A percentile compares a stretch with the other conserved stretches of the same genome.
Evolutionary conservation across 1,140 invertebrate genomes (phyloP).

Genomic region (Bemisia tabaci): DNA sequence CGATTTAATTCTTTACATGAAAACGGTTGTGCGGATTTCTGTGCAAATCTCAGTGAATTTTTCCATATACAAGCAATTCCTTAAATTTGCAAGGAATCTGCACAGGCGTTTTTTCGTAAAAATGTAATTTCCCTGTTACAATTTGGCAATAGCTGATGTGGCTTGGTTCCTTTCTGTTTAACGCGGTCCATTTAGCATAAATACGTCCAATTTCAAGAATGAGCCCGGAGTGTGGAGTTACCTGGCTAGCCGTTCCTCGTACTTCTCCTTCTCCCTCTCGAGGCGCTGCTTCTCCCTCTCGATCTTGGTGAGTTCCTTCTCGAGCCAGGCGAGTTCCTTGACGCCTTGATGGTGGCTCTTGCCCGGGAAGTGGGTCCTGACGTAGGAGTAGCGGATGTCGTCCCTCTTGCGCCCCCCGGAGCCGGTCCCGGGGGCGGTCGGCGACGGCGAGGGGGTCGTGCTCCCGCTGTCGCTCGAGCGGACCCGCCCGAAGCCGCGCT

Average conservation of each 20-base stretch:
- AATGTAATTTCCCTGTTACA: too few relatives aligned
- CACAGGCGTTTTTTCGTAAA: too few relatives aligned
- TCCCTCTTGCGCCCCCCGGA: neutral
- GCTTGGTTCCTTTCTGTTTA: too few relatives aligned
- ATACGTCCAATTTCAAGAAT: too few relatives aligned
- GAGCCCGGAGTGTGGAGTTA: too few relatives aligned
- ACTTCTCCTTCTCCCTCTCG: slow-evolving; percentile 43
- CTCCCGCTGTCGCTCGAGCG: slow-evolving; percentile 14
- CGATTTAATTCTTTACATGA: too few relatives aligned
- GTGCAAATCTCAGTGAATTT: too few relatives aligned
- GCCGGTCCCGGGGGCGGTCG: neutral
- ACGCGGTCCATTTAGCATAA: too few relatives aligned
- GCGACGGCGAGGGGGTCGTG: slow-evolving; percentile 12
- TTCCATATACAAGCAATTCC: neutral
- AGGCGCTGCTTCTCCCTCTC: slow-evolving; percentile 45
- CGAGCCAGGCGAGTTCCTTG: slow-evolving; percentile 41
- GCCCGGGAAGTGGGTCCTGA: neutral
- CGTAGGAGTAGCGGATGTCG: neutral
- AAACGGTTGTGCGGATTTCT: too few relatives aligned
- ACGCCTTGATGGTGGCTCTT: slow-evolving; percentile 2
- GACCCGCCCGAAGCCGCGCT: neutral
- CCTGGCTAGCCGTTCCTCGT: slow-evolving; percentile 42
- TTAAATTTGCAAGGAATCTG: neutral
- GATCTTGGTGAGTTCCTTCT: slow-evolving; percentile 44
- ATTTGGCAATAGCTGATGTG: too few relatives aligned